These are phyloP conservation scores for Drosophila ezoana DNA, from an alignment of 2,888 invertebrate genomes.

Conservation along the genomic window DNA sequence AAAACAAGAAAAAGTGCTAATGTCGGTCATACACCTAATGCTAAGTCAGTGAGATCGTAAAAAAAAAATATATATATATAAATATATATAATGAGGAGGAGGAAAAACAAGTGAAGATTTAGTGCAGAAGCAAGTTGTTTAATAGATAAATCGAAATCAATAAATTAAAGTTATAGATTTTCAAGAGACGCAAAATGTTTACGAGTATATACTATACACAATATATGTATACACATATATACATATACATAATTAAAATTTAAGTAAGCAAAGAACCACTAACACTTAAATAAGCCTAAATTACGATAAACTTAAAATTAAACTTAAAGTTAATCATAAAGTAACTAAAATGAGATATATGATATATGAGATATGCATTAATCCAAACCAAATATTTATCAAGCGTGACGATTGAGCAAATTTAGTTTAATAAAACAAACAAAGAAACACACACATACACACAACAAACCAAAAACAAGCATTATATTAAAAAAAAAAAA, in stretches of 20 bases:
- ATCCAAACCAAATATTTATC: slow-evolving; percentile 63
- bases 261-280: slow-evolving; percentile 81
- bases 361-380: slow-evolving; percentile 64
- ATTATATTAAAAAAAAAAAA: slow-evolving; percentile 25
- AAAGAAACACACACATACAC: slow-evolving; percentile 4
- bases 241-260: slow-evolving; percentile 59
- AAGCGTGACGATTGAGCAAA: slow-evolving; percentile 55
- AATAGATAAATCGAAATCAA: slow-evolving; percentile 61
- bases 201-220: slow-evolving; percentile 63
- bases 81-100: slow-evolving; percentile 23
- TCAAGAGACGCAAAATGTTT: slow-evolving; percentile 60
- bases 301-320: slow-evolving; percentile 66
- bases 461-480: slow-evolving; percentile 4
- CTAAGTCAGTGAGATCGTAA: slow-evolving; percentile 47
- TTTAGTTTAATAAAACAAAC: slow-evolving; percentile 51
- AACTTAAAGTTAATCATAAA: slow-evolving; percentile 61
- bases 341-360: slow-evolving; percentile 57
- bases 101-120: slow-evolving; percentile 7
- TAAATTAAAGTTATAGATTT: slow-evolving; percentile 64
- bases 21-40: slow-evolving; percentile 49
- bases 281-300: slow-evolving; percentile 76
- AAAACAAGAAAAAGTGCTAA: slow-evolving; percentile 58
- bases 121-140: slow-evolving; percentile 36
- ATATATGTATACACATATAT: slow-evolving; percentile 48
- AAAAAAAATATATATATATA: slow-evolving; percentile 28